phyloP scores from a whole-genome alignment of 2,113 vertebrate genomes.

The Lagenorhynchus albirostris region DNA sequence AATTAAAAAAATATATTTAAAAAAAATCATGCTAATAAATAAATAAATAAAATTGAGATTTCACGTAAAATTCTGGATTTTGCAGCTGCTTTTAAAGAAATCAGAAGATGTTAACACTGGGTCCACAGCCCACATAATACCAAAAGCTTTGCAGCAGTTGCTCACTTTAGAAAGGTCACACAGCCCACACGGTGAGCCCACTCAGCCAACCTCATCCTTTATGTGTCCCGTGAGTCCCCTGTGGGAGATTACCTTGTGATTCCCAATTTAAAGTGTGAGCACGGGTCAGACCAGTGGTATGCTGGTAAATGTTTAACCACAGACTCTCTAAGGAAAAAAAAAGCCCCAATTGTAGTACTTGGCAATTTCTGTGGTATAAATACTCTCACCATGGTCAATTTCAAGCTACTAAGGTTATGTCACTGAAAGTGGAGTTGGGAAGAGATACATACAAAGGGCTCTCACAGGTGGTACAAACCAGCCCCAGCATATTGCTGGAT shows the following conservation, averaged over 20 bases:
- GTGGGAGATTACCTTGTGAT: neutral
- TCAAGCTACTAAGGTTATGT: neutral
- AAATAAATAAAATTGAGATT: conserved; percentile 22
- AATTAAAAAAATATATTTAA: no score
- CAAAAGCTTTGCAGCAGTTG: neutral
- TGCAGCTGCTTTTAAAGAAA: conserved; percentile 17
- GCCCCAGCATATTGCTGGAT: neutral
- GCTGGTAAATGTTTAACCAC: neutral
- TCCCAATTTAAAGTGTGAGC: neutral
- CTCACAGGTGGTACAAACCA: accelerated
- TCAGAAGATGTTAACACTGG: neutral
- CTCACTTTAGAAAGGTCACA: neutral
- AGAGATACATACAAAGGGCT: neutral
- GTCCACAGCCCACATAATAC: neutral
- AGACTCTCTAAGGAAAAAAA: neutral
- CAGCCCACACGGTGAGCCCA: neutral
- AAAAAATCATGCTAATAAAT: no score
- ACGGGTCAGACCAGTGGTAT: neutral
- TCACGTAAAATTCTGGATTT: conserved; percentile 31
- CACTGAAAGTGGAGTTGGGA: neutral
- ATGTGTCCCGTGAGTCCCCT: neutral
- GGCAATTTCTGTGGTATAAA: neutral
- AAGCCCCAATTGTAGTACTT: neutral
- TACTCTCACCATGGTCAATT: neutral
- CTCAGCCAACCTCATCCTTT: accelerated